Base-by-base conservation (phyloP, 2,888 invertebrate genomes). In the Lymantria dispar region DNA sequence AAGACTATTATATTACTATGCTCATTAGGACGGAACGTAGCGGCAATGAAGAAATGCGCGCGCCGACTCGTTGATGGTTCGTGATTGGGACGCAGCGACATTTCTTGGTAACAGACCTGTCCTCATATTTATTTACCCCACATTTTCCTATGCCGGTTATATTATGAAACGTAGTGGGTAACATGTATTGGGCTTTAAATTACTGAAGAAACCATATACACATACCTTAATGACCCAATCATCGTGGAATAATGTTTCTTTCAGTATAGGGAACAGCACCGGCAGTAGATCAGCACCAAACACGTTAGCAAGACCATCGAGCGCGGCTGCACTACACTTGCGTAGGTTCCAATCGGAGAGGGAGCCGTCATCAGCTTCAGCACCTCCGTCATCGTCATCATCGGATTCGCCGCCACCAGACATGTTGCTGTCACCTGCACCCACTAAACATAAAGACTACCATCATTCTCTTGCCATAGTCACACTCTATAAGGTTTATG, bases 341-440 rank as follows among this genome's bases (percentile, higher is more conserved):
- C 98, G 95, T 66, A 99, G 93, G 92, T 99, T 99, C 99, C 99
- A 99, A 87, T 99, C 99, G 0, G 98, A 97, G 37, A 98, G 92
- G 14, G 97, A 95, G 60, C 96, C 96, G 77, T 98, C 98, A 80
- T 97, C 97, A 61, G 96, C 96, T 49, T 94, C 92, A 13, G 94
- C 95, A 74, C 96, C 97, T 73, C 95, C 96, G 47, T 95, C 95
- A 52, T 96, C 96, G 56, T 96, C 95, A 65, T 95, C 95, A 53
- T 95, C 94, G 9, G 92, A 94, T 43, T 94, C 95, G 42, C 93
- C 94, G 31, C 93, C 93, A 45, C 91, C 92, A 0, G 91, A 84
- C 91, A 84, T 93, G 83, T 83, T 92, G 67, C 88, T 87, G 86
- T 89, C 90, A 48, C 91, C 93, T 39, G 92, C 92, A 45, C 92